These are phyloP conservation scores for Pentalonia nigronervosa DNA, from an alignment of 1,140 invertebrate genomes.

Conservation along the genomic window DNA sequence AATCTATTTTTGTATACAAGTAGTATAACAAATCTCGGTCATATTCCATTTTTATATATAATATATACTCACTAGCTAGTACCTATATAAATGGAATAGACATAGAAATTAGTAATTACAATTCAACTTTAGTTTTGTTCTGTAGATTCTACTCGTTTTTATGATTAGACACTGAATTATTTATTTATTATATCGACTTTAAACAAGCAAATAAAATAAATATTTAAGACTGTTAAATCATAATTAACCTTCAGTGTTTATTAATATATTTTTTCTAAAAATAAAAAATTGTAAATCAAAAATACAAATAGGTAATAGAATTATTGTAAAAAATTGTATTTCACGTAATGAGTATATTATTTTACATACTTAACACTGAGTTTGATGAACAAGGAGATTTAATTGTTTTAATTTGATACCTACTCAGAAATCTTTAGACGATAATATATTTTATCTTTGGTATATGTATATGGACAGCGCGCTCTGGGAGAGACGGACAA, in stretches of 20 bases:
- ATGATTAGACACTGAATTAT: not conserved
- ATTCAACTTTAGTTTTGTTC: not conserved
- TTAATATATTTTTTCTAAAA: not conserved
- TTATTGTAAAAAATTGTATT: not conserved
- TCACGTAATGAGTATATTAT: not conserved
- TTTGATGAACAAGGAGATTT: not conserved
- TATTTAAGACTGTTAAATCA: not conserved
- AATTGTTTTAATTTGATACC: not conserved
- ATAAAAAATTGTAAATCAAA: not conserved
- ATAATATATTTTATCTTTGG: not conserved
- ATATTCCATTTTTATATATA: not conserved
- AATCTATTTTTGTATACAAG: slow-evolving; percentile 16
- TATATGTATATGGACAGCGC: not conserved
- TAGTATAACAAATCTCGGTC: not conserved
- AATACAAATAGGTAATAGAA: not conserved
- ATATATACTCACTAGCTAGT: not conserved
- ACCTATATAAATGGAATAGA: not conserved
- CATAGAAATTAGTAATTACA: not conserved
- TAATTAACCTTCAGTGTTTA: not conserved
- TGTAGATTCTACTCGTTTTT: not conserved
- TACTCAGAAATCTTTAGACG: not conserved
- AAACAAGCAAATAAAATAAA: not conserved
- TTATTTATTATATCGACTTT: not conserved
- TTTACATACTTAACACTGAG: not conserved
- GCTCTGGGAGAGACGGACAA: not conserved